Conservation (phyloP, 2,113 vertebrate genomes). For the Oryzias celebensis region DNA sequence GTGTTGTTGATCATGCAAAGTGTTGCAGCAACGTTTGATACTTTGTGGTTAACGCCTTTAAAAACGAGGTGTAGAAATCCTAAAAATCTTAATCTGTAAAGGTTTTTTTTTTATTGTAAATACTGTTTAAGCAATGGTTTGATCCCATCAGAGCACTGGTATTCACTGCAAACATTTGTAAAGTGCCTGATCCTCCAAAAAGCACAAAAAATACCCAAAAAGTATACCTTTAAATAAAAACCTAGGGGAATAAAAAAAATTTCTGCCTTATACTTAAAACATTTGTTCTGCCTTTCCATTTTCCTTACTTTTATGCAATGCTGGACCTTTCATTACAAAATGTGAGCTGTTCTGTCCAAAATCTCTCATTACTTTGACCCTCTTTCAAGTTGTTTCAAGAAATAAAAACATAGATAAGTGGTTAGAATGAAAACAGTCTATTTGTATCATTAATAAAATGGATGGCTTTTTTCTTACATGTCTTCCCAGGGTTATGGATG, state of each 20-base stretch:
- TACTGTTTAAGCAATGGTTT: no score
- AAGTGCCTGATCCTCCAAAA: slow-evolving; percentile 3
- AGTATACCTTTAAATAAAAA: background rate
- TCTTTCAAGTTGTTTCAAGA: slow-evolving; percentile 17
- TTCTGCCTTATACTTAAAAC: background rate
- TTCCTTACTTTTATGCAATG: slow-evolving; percentile 3
- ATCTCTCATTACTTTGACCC: slow-evolving; percentile 5
- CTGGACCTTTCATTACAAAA: background rate
- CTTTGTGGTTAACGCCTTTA: background rate
- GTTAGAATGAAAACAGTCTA: background rate
- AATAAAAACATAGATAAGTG: slow-evolving; percentile 2
- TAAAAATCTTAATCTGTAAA: background rate
- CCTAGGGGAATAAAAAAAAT: background rate
- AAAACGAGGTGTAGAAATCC: background rate
- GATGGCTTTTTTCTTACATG: slow-evolving; percentile 11
- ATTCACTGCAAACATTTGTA: background rate
- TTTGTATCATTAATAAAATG: slow-evolving; percentile 27
- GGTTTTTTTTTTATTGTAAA: background rate
- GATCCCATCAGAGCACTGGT: background rate
- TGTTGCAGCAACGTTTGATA: slow-evolving; percentile 28
- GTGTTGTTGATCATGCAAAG: slow-evolving; percentile 22
- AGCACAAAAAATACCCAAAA: slow-evolving; percentile 8
- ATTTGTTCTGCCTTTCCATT: slow-evolving; percentile 2
- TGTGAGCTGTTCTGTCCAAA: slow-evolving; percentile 7
- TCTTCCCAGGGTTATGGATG: slow-evolving; percentile 41